Evolutionary conservation across 2,113 vertebrate genomes (phyloP).

Genomic region (Oophaga pumilio): DNA sequence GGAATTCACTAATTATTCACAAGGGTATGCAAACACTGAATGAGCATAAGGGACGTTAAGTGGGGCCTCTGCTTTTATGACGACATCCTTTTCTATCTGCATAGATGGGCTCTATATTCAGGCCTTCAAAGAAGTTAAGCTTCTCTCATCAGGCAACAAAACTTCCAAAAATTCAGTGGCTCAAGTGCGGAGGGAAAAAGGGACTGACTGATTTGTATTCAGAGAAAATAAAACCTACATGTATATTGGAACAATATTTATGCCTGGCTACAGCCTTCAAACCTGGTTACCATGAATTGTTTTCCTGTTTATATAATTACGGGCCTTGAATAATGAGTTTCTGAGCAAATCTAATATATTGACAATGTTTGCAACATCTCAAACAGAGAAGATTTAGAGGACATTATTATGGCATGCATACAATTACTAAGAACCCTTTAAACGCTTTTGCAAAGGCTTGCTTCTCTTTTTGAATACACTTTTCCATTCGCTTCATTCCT

Average conservation of each 20-base stretch:
- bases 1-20: slow-evolving; percentile 72
- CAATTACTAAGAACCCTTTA: slow-evolving; percentile 6
- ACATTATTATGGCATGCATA: not conserved
- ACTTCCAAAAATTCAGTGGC: slow-evolving; percentile 67
- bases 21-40: slow-evolving; percentile 77
- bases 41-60: slow-evolving; percentile 70
- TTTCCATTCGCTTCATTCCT: slow-evolving; percentile 5
- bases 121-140: slow-evolving; percentile 75
- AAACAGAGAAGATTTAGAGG: slow-evolving; percentile 3
- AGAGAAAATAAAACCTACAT: slow-evolving; percentile 66
- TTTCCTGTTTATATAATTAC: slow-evolving; percentile 34
- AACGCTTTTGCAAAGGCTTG: not conserved
- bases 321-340: slow-evolving; percentile 20
- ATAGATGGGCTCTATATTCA: slow-evolving; percentile 75
- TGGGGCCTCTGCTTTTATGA: slow-evolving; percentile 74
- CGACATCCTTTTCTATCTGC: slow-evolving; percentile 72
- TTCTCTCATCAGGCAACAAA: slow-evolving; percentile 74
- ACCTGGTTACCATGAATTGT: slow-evolving; percentile 29
- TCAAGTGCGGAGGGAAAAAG: slow-evolving; percentile 68
- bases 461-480: slow-evolving; percentile 1
- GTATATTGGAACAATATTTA: slow-evolving; percentile 56
- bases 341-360: slow-evolving; percentile 28
- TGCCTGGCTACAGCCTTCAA: slow-evolving; percentile 20
- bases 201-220: slow-evolving; percentile 67
- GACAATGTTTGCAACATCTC: slow-evolving; percentile 16